Base-by-base conservation (phyloP, 1,140 invertebrate species). In the Schmidtea mediterranea region DNA sequence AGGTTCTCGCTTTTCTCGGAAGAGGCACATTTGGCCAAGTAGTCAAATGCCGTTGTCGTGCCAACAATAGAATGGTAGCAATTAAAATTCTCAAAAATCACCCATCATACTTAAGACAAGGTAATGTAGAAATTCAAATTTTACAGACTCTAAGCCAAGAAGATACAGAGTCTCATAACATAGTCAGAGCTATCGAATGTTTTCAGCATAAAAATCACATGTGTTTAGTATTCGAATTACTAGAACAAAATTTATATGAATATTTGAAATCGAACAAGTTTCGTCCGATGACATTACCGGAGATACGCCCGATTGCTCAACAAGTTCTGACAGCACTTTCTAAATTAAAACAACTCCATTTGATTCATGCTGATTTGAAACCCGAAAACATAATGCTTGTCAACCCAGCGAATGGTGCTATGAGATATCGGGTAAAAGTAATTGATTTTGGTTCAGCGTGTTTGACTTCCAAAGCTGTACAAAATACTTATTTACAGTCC, bases 401-500 rank as follows among this genome's bases (percentile, higher is more conserved):
- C 21, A 18, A 36, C 38, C 46, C 46, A 19, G n/a, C 32, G 5
- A 40, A 40, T 10, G n/a, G 21, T 2, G 13, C 39, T 5, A 45
- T 24, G 13, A 49, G 37, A 24, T 49, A 49, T 49, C 8, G 86
- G 36, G 58, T 73, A 15, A 90, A 92, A 74, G 86, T 98, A 6
- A 98, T 98, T 57, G 92, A 98, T 71, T 98, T 98, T 72, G 92
- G 92, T 52, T 94, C 84, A 56, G 92, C 92, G 18, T 89, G 83
- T 36, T 89, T 97, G 68, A 86, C 94, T 43, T 90, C 83, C 59
- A 98, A 98, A 72, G 89, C 89, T 22, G 86, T 97, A 36, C 95
- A 87, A 67, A 95, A 94, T 61, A 98, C 92, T 1, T 98, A 98
- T 66, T 73, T 98, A 51, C 92, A 98, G 70, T 94, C 86, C 53